Base-by-base conservation (phyloP, 1,140 invertebrate species). In the Drosophila mojavensis region DNA sequence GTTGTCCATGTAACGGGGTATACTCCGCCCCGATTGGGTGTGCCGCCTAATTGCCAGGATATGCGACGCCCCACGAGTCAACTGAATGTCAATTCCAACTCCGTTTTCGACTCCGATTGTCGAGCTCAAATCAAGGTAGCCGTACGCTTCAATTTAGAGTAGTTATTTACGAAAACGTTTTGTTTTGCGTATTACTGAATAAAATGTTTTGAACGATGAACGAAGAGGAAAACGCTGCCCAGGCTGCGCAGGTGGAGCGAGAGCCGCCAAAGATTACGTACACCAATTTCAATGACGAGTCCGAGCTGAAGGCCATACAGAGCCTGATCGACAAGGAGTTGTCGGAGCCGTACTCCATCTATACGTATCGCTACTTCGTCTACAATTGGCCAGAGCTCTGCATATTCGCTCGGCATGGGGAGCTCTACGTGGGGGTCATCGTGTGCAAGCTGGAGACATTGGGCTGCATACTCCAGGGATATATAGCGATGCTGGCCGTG, bases 351-450 rank as follows among this genome's bases (percentile, higher is more conserved):
- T 99, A 99, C 94, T 99, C 98, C 65, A 99, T 99, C 93, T 99
- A 99, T 93, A 99, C 99, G n/a, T 99, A 99, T 94, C 96, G 99
- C 94, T 99, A 99, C 95, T 99, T 99, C 94, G 99, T 99, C 93
- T 98, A 99, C 93, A 99, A 99, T 93, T 99, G 99, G 98, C 98
- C 98, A 88, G 97, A 99, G 93, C 94, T 99, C 51, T 99, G 98
- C 93, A 98, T 99, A 93, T 94, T 99, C 93, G 97, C 97, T 69
- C 96, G 96, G 94, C 94, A 97, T 93, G 95, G 94, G 62, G 94
- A 95, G 15, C 95, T 96, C 89, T 98, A 97, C 93, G 96, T 99
- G 78, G 98, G 98, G 92, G 98, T 98, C 83, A 98, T 99, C 92
- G 98, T 99, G 48, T 99, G 98, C 94, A 99, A 99, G 93, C 93